phyloP scores from a whole-genome alignment of 2,113 vertebrate species.

The Eulacestoma nigropectus region DNA sequence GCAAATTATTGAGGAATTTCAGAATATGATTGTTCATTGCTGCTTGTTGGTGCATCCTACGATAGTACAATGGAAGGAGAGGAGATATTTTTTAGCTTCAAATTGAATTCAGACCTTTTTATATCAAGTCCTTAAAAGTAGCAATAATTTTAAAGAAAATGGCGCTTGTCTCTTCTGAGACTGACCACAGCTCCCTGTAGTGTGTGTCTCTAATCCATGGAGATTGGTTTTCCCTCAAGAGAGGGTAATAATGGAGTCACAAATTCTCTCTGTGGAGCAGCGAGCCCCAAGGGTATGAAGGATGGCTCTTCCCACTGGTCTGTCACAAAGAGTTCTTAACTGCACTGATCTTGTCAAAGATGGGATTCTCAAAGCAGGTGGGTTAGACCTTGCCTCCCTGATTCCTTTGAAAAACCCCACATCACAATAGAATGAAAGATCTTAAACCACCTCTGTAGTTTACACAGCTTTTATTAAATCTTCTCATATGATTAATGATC shows the following conservation, averaged over 20 bases:
- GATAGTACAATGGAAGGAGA: background rate
- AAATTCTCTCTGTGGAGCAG: background rate
- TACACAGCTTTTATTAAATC: background rate
- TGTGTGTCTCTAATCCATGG: background rate
- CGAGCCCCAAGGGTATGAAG: background rate
- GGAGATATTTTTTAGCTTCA: background rate
- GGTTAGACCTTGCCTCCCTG: background rate
- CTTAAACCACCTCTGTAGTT: background rate
- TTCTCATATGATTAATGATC: background rate
- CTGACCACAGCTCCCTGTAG: background rate
- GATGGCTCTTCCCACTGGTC: background rate
- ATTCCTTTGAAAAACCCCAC: background rate
- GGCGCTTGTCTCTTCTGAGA: background rate
- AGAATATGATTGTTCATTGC: background rate
- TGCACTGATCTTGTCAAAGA: background rate
- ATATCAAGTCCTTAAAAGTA: background rate
- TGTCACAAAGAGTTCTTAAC: background rate
- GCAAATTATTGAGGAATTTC: background rate
- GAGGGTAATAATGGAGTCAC: background rate
- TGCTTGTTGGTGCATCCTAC: background rate
- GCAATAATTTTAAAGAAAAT: background rate
- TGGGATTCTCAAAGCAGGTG: background rate
- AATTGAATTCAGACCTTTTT: background rate
- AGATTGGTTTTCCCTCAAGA: background rate
- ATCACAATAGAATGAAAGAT: background rate